These are phyloP conservation scores for Caracal caracal DNA, from an alignment of 2,113 vertebrate species.

Conservation along the genomic window DNA sequence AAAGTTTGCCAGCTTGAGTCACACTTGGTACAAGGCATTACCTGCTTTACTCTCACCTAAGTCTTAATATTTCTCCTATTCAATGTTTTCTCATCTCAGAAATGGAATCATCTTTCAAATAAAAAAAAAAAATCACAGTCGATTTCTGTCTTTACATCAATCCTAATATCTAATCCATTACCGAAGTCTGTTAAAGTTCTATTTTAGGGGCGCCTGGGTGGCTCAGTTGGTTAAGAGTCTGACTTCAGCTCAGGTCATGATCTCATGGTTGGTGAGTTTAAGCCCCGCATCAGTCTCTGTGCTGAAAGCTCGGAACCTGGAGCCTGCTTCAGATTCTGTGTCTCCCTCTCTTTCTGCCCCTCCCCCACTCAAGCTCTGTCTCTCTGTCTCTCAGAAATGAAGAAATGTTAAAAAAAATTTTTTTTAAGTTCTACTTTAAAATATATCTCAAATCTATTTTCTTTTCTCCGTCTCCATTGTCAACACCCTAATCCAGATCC, in stretches of 20 bases:
- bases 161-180: not conserved
- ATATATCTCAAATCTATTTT: constrained; percentile 3
- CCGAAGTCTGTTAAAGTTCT: not conserved
- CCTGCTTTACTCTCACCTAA: not conserved
- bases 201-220: not conserved
- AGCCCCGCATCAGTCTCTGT: too few relatives aligned
- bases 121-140: not conserved
- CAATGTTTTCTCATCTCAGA: not conserved
- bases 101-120: not conserved
- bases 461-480: not conserved
- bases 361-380: too few relatives aligned
- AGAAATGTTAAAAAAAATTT: too few relatives aligned
- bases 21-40: not conserved
- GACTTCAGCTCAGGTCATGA: too few relatives aligned
- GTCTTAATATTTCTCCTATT: not conserved
- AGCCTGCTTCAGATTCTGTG: too few relatives aligned
- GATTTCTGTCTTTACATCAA: not conserved
- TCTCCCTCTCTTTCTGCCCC: too few relatives aligned
- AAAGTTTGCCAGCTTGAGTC: not conserved
- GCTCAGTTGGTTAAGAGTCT: too few relatives aligned
- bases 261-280: too few relatives aligned
- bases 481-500: not conserved
- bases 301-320: too few relatives aligned
- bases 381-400: too few relatives aligned
- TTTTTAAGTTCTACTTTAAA: not conserved